These are phyloP conservation scores for Saiga tatarica DNA, from an alignment of 2,113 vertebrate species.

Conservation along the genomic window DNA sequence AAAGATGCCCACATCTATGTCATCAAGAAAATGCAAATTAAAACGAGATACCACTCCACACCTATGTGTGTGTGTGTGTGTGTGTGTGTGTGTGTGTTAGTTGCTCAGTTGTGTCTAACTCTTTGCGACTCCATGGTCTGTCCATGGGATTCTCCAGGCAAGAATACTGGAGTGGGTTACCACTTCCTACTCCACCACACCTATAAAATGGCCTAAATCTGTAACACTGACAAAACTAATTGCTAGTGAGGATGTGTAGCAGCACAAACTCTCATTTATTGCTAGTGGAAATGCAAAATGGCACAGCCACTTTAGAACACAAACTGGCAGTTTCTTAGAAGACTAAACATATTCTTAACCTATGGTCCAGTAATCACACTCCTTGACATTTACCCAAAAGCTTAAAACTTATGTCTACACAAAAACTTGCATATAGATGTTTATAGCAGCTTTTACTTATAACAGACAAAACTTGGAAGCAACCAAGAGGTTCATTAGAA, in stretches of 20 bases:
- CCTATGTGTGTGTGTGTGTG: neutral
- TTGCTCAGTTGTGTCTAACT: neutral
- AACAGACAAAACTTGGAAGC: neutral
- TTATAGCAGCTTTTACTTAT: neutral
- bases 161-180: neutral
- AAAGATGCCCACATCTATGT: neutral
- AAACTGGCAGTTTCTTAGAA: neutral
- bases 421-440: neutral
- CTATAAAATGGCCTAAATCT: neutral
- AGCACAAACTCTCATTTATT: neutral
- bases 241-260: neutral
- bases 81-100: neutral
- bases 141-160: neutral
- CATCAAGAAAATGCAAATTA: neutral
- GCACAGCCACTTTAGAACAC: neutral
- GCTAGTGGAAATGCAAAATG: neutral
- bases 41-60: neutral
- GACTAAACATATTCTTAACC: neutral
- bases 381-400: neutral
- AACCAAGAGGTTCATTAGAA: neutral
- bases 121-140: neutral
- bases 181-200: neutral
- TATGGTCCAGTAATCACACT: neutral
- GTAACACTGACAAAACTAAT: neutral
- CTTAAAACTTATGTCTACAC: neutral